Conservation (phyloP, 2,888 invertebrate genomes). For the Tubulanus polymorphus region DNA sequence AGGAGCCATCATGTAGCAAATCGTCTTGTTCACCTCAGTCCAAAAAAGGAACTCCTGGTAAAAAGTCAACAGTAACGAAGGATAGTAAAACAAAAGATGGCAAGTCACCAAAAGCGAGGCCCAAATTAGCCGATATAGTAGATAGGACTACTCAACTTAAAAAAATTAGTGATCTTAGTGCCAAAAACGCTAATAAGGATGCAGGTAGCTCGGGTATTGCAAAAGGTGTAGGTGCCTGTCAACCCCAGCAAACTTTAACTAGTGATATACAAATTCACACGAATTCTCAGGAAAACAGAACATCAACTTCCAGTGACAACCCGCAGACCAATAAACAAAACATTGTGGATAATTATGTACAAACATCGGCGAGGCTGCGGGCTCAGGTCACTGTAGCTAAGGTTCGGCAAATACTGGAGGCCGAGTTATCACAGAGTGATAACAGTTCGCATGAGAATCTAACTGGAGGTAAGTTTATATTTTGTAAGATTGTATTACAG, state of each 20-base stretch:
- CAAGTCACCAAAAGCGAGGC: neutral
- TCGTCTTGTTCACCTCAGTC: neutral
- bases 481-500: no score
- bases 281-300: neutral
- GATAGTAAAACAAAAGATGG: no score
- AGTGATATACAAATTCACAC: neutral
- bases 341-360: neutral
- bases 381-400: constrained; percentile 1
- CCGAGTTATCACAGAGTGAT: neutral
- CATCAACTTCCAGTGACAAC: neutral
- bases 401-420: neutral
- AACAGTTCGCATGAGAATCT: constrained; percentile 1
- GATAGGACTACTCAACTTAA: neutral
- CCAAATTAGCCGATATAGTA: no score
- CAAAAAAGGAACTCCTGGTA: neutral
- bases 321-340: neutral
- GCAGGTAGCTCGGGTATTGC: neutral
- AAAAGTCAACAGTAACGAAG: neutral
- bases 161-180: neutral
- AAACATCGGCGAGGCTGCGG: neutral
- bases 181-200: neutral
- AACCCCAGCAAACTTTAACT: no score
- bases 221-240: neutral
- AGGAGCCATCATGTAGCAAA: neutral
- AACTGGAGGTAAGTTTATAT: neutral